phyloP scores from a whole-genome alignment of 2,113 vertebrate genomes.

The Hippocampus barbouri region DNA sequence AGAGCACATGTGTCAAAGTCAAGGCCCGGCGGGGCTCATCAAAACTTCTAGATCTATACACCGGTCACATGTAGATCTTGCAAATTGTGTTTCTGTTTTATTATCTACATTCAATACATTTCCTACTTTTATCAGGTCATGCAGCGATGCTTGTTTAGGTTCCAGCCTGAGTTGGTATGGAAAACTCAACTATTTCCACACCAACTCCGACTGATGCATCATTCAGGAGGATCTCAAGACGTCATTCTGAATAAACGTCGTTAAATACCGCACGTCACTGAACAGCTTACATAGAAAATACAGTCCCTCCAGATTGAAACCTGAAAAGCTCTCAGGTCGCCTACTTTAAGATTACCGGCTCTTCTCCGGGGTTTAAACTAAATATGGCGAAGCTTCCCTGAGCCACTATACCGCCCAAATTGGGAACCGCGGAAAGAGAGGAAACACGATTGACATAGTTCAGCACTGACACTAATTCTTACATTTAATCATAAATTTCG shows the following conservation, averaged over 20 bases:
- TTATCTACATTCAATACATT: too few relatives aligned
- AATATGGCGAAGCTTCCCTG: constrained; percentile 4
- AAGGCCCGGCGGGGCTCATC: too few relatives aligned
- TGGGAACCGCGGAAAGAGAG: background rate
- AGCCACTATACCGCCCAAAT: background rate
- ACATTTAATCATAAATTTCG: too few relatives aligned
- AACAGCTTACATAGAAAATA: background rate
- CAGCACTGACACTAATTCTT: background rate
- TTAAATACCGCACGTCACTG: background rate
- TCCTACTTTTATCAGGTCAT: too few relatives aligned
- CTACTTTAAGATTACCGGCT: constrained; percentile 5
- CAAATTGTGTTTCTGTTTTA: too few relatives aligned
- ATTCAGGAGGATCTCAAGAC: background rate
- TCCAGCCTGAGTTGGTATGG: too few relatives aligned
- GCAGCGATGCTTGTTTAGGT: too few relatives aligned
- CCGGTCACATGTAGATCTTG: too few relatives aligned
- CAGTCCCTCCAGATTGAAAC: background rate
- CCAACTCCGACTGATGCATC: background rate
- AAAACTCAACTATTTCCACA: background rate
- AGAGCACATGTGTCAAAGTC: too few relatives aligned
- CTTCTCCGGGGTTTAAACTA: constrained; percentile 2
- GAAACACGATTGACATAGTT: background rate
- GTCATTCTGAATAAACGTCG: background rate
- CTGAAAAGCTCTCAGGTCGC: constrained; percentile 4
- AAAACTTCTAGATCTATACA: too few relatives aligned